A percentile compares a stretch with the other conserved stretches of the same genome.
Conservation (phyloP, 2,113 vertebrate genomes). For the Toxostoma redivivum region DNA sequence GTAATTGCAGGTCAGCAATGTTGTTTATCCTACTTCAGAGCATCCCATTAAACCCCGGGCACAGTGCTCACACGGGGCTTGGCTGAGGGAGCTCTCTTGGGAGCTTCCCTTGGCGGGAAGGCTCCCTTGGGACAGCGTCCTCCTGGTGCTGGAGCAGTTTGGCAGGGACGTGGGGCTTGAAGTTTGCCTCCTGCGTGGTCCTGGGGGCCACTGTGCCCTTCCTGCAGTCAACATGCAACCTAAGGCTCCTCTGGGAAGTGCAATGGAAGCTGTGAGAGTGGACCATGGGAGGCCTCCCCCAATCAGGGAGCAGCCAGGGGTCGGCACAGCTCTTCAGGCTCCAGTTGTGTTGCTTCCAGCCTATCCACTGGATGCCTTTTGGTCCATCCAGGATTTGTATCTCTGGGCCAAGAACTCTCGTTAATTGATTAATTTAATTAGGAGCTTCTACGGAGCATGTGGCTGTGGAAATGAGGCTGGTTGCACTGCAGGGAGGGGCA, state of each 20-base stretch:
- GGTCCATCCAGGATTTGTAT: not conserved
- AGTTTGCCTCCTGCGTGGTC: rapidly evolving
- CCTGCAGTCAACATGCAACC: rapidly evolving
- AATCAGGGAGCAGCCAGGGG: no score
- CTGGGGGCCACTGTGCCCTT: no score
- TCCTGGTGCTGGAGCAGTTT: rapidly evolving
- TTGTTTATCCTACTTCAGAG: constrained; percentile 37
- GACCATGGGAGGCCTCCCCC: not conserved
- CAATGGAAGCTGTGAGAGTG: rapidly evolving
- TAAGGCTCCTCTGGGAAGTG: not conserved
- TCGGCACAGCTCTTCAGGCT: rapidly evolving
- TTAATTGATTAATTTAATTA: constrained; percentile 21
- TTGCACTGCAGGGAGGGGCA: not conserved
- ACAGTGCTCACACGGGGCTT: not conserved
- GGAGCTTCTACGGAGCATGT: not conserved
- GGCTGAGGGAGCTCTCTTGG: not conserved
- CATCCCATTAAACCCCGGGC: not conserved
- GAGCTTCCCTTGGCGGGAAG: rapidly evolving
- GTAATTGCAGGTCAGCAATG: constrained; percentile 58
- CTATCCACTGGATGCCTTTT: rapidly evolving
- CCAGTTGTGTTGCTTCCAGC: not conserved
- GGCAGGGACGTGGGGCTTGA: rapidly evolving
- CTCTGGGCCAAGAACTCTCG: not conserved
- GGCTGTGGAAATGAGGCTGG: not conserved
- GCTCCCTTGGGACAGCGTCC: rapidly evolving